Evolutionary conservation across 2,888 invertebrate genomes (phyloP).

Genomic region (Zaprionus lineosus): DNA sequence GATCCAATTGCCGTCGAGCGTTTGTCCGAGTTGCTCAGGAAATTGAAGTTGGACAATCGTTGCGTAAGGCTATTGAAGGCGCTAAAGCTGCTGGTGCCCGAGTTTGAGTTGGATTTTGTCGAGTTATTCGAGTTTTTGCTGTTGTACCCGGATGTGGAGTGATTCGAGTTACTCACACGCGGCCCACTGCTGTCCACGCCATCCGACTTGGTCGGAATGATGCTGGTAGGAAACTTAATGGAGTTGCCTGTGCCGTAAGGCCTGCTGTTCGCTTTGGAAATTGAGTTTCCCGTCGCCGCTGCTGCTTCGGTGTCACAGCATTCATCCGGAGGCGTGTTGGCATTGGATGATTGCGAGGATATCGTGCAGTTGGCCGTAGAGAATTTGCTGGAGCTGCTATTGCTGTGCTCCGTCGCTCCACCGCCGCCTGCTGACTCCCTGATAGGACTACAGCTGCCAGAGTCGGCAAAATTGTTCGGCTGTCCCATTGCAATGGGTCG

Average conservation of each 20-base stretch:
- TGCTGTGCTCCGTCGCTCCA: slow-evolving; percentile 75
- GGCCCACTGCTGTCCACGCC: slow-evolving; percentile 72
- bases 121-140: slow-evolving; percentile 81
- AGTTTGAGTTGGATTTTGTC: slow-evolving; percentile 78
- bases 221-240: slow-evolving; percentile 82
- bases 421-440: slow-evolving; percentile 55
- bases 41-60: slow-evolving; percentile 88
- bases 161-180: slow-evolving; percentile 45
- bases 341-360: slow-evolving; percentile 82
- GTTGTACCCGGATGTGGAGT: slow-evolving; percentile 76
- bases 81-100: slow-evolving; percentile 73
- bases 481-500: slow-evolving; percentile 81
- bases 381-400: slow-evolving; percentile 82
- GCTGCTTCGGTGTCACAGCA: slow-evolving; percentile 52
- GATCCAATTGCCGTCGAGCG: slow-evolving; percentile 71
- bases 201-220: slow-evolving; percentile 80
- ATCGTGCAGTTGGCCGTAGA: slow-evolving; percentile 83
- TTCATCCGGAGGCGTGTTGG: slow-evolving; percentile 79
- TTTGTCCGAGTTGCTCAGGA: slow-evolving; percentile 85
- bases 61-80: slow-evolving; percentile 87
- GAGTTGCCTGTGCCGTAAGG: slow-evolving; percentile 68
- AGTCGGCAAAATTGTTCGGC: slow-evolving; percentile 48
- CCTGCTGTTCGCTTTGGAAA: slow-evolving; percentile 58
- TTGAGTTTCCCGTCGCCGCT: slow-evolving; percentile 24
- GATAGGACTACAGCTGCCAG: slow-evolving; percentile 71